Evolutionary conservation across 2,113 vertebrate species (phyloP).

Genomic region (human): GRCh38 chr5:140527501-140528000

Average conservation of each 20-base stretch:
- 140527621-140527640: constrained; percentile 19
- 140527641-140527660: constrained; percentile 6
- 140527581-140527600: constrained; percentile 40
- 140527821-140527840: neutral
- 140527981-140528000: constrained; percentile 99
- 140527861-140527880: constrained; percentile 94
- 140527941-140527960: constrained; percentile 98
- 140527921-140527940: constrained; percentile 98
- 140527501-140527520: constrained; percentile 27
- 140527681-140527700: constrained; percentile 54
- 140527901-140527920: constrained; percentile 99
- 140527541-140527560: neutral
- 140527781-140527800: neutral
- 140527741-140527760: constrained; percentile 15
- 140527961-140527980: constrained; percentile 99
- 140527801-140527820: constrained; percentile 21
- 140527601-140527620: constrained; percentile 49
- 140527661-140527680: neutral
- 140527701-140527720: neutral
- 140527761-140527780: constrained; percentile 43
- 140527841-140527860: constrained; percentile 61
- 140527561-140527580: neutral
- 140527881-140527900: constrained; percentile 97
- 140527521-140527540: constrained; percentile 33
- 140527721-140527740: constrained; percentile 48